phyloP scores from a whole-genome alignment of 2,888 invertebrate species.

The Nebria salina region DNA sequence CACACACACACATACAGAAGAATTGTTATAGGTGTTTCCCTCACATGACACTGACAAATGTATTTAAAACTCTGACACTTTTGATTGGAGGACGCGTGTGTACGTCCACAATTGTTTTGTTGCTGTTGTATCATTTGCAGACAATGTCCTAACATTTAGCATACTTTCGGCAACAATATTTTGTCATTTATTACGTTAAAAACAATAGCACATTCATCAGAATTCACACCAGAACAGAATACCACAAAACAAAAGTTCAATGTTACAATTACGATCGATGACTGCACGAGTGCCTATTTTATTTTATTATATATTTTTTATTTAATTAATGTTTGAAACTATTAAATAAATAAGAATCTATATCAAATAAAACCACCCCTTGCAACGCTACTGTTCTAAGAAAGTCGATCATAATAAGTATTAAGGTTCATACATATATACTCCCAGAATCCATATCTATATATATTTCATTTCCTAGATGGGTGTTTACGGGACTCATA shows the following conservation, averaged over 20 bases:
- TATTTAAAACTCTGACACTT: background rate
- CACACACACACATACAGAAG: background rate
- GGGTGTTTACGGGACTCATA: slow-evolving; percentile 46
- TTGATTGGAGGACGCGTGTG: background rate
- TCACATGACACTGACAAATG: background rate
- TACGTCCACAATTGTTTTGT: background rate
- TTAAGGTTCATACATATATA: background rate
- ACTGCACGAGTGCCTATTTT: too few relatives aligned
- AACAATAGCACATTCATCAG: background rate
- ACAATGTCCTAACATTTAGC: background rate
- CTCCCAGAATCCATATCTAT: slow-evolving; percentile 10
- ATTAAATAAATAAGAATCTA: too few relatives aligned
- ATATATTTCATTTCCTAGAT: slow-evolving; percentile 46
- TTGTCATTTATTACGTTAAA: background rate
- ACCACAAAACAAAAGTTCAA: background rate
- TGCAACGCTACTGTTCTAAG: background rate
- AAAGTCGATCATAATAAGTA: background rate
- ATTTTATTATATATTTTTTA: too few relatives aligned
- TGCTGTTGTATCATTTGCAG: background rate
- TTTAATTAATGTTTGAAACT: too few relatives aligned
- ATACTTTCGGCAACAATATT: background rate
- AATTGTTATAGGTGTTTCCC: background rate
- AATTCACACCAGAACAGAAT: background rate
- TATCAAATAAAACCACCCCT: background rate
- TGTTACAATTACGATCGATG: too few relatives aligned